Evolutionary conservation across 1,140 invertebrate species (phyloP), one percentile per base, ranked within the genome.

Genomic region (Portunus trituberculatus): DNA sequence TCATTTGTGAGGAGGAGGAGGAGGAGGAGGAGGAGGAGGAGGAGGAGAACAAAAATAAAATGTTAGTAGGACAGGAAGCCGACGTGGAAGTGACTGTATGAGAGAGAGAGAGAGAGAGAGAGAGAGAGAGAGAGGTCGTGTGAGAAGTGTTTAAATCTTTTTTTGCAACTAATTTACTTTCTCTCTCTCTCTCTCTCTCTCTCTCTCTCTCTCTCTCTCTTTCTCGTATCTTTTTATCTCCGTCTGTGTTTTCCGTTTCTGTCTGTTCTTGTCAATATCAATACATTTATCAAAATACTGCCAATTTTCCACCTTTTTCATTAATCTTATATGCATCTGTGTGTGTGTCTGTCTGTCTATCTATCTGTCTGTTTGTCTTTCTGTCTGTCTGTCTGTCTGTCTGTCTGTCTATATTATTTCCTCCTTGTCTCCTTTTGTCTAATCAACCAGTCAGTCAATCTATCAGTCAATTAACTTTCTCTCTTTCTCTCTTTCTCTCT

Each of bases 171-270:
- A 7, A 39, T n/a, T 76, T 20, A 20, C 67, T 76, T 25, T 76
- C 67, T 76, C 67, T 76, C 67, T 76, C 67, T 76, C 67, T 76
- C 67, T 76, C 67, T 76, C 67, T 76, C 67, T 76, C 67, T 76
- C 25, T 76, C 67, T 76, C 67, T 76, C 67, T 76, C 67, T 76
- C 67, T 76, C 16, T 76, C 67, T 76, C 16, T 76, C 67, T 76
- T 25, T 76, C 7, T 76, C 59, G 48, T 52, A 7, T 76, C 59
- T 76, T 20, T 76, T 20, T 76, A 4, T 25, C 10, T 76, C 20
- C 4, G 20, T 25, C 59, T 25, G 3, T 76, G 3, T 76, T 25
- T 76, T 4, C 20, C 10, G 48, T 52, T 52, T 14, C 59, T 20
- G 59, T 76, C 3, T 76, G 20, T 76, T 25, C 20, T 25, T 76